Conservation (phyloP, 2,797 vertebrate species). For the Myiotriccus ornatus region DNA sequence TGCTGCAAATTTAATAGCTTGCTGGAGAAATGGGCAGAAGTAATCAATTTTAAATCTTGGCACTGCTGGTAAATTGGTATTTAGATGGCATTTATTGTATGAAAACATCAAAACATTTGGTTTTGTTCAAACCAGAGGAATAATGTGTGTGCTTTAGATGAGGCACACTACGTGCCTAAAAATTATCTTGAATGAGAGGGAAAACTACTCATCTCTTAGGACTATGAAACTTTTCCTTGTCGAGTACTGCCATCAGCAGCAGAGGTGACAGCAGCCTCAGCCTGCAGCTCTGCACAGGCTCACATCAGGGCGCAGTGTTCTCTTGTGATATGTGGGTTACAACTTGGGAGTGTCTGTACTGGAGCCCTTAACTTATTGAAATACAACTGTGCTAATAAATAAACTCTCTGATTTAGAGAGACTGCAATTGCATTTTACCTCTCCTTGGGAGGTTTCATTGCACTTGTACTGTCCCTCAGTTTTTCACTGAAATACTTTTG, state of each 20-base stretch:
- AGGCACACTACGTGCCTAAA: not conserved
- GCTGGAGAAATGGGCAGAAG: conserved; percentile 19
- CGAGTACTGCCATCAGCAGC: not conserved
- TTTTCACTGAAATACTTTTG: not conserved
- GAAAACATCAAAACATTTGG: conserved; percentile 11
- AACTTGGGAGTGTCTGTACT: not conserved
- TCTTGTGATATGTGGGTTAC: not conserved
- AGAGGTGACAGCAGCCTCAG: not conserved
- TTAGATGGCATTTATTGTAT: not conserved
- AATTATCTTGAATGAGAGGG: not conserved
- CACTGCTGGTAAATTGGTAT: not conserved
- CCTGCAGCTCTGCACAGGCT: not conserved
- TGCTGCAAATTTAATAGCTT: not conserved
- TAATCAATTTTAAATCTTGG: conserved; percentile 7
- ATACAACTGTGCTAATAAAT: not conserved
- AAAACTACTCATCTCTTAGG: not conserved
- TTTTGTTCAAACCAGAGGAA: not conserved
- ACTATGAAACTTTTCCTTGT: not conserved
- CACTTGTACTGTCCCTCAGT: not conserved
- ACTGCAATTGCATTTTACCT: not conserved
- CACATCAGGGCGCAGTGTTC: not conserved
- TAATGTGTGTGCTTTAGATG: not conserved
- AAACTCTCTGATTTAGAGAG: not conserved
- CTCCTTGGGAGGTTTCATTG: not conserved
- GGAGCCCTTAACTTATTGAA: conserved; percentile 5